Conservation (phyloP, 1,140 invertebrate species). For the Brachionus rotundiformis region DNA sequence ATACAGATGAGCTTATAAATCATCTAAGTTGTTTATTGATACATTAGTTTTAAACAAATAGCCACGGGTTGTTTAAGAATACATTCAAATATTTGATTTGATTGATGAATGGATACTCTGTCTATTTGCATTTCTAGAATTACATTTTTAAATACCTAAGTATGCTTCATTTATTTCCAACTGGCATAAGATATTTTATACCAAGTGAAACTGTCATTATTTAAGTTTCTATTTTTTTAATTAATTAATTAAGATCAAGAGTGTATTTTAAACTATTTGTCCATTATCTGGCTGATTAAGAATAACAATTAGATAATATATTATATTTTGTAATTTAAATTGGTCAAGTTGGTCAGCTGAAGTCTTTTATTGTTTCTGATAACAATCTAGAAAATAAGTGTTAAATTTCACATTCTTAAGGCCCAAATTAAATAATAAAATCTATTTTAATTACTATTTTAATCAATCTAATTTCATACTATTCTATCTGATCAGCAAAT, state of each 20-base stretch:
- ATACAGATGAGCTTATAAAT: neutral
- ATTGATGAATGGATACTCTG: constrained; percentile 13
- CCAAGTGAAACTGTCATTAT: constrained; percentile 29
- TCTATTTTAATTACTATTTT: too few relatives aligned
- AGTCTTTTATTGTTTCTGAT: too few relatives aligned
- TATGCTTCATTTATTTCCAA: constrained; percentile 27
- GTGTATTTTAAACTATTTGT: neutral
- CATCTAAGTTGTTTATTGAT: constrained; percentile 5
- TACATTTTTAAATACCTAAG: constrained; percentile 2
- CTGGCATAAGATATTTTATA: neutral
- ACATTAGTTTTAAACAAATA: constrained; percentile 8
- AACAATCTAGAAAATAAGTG: too few relatives aligned
- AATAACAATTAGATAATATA: too few relatives aligned
- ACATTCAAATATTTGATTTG: constrained; percentile 35
- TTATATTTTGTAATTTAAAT: too few relatives aligned
- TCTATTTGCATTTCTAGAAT: neutral
- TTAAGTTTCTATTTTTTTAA: neutral
- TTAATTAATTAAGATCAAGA: neutral
- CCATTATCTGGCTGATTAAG: too few relatives aligned
- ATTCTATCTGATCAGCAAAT: too few relatives aligned
- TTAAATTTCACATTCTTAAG: too few relatives aligned
- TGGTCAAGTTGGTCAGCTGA: too few relatives aligned
- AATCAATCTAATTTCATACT: too few relatives aligned
- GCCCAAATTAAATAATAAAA: too few relatives aligned
- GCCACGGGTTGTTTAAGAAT: constrained; percentile 22